Percentiles rank a stretch among this genome's conserved stretches.
Conservation (phyloP, 2,888 invertebrate genomes). For the Melangyna quadrimaculata region DNA sequence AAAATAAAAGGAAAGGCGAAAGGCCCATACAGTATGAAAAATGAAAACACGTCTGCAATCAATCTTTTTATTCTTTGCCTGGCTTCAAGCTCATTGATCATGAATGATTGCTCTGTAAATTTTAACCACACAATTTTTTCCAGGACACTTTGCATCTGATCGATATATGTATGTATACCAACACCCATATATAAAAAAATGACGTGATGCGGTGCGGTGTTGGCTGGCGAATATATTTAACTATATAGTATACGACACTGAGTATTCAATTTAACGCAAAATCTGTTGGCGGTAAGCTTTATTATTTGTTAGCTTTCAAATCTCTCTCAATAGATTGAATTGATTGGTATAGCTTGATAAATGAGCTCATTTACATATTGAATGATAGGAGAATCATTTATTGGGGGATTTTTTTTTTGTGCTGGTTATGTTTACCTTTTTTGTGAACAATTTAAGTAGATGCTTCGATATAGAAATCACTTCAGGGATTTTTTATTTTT, state of each 20-base stretch:
- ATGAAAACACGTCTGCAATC: constrained; percentile 28
- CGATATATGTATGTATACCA: not conserved
- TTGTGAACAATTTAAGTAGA: not conserved
- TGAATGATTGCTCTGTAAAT: constrained; percentile 36
- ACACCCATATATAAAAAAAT: not conserved
- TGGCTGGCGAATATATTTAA: not conserved
- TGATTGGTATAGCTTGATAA: constrained; percentile 26
- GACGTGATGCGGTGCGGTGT: not conserved
- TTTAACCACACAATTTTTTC: constrained; percentile 13
- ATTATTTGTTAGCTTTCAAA: constrained; percentile 39
- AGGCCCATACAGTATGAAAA: constrained; percentile 8
- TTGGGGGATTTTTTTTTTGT: not conserved
- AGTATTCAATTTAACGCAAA: constrained; percentile 34
- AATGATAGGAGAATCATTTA: constrained; percentile 22
- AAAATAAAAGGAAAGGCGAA: not conserved
- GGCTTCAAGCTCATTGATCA: constrained; percentile 19
- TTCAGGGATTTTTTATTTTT: constrained; percentile 5
- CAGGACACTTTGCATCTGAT: not conserved
- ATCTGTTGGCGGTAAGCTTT: constrained; percentile 36
- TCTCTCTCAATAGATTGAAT: constrained; percentile 30
- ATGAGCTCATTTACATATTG: constrained; percentile 35
- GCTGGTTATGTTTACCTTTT: not conserved
- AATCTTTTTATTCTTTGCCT: constrained; percentile 10
- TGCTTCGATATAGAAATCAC: not conserved
- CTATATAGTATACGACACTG: not conserved